Base-by-base conservation (phyloP, 2,113 vertebrate species). In the Piaya cayana region DNA sequence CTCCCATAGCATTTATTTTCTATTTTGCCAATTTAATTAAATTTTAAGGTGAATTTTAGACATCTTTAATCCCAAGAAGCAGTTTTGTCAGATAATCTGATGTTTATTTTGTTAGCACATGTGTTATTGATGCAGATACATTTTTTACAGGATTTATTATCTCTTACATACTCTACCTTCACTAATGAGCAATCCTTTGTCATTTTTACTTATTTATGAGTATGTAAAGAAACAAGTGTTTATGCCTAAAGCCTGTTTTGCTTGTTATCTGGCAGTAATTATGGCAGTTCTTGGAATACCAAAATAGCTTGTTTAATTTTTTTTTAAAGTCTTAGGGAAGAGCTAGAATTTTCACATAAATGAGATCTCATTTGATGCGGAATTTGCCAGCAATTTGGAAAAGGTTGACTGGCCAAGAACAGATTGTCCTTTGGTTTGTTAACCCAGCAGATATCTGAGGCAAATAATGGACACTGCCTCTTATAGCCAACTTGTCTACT, bases 331-430 rank as follows among this genome's bases (percentile, higher is more conserved):
- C 45, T 71, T 67, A 34, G 16, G 4, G 23, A 86, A 72, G 39
- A 71, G 65, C 52, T 82, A 16, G 64, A 85, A 34, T 78, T 86
- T 91, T 79, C 47, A 49, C 27, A 65, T 82, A 68, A 88, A 68
- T 64, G 43, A 88, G 60, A n/a, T 91, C 53, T 78, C 29, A 69
- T 39, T 17, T 78, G 43, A 52, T 81, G 11, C 17, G 43, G 43
- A 82, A 71, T 88, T 92, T 93, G 65, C 83, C 91, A 93, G 62
- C 65, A 81, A 60, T 90, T 92, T 88, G 49, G 29, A 39, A 78
- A 83, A 86, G 83, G 52, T 59, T 88, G 86, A 17, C 65, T 96
- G 81, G 30, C 39, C 62, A 84, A 88, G 91, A 93, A 84, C 56
- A 92, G 32, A 67, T 65, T 80, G 37, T 81, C 39, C 47, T 65